A percentile compares a stretch with the other conserved stretches of the same genome.
These are phyloP conservation scores for Sebastes goodei DNA, from an alignment of 2,797 vertebrate species.

Conservation along the genomic window DNA sequence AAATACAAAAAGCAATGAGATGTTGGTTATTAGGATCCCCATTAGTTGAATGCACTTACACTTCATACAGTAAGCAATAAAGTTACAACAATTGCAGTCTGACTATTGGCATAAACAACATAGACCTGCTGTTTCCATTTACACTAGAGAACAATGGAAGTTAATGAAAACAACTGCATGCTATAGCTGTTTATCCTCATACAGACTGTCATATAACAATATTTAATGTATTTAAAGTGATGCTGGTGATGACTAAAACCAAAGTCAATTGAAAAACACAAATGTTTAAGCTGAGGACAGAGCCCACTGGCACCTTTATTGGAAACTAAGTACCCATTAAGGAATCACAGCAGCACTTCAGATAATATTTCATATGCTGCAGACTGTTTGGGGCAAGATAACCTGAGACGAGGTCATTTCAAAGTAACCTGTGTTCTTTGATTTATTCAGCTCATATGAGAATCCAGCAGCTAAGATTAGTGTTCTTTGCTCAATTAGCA, in stretches of 20 bases:
- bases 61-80: neutral
- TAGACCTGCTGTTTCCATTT: neutral
- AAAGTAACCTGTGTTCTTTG: neutral
- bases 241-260: neutral
- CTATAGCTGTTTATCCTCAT: neutral
- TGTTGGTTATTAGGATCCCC: neutral
- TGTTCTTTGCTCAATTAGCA: slow-evolving; percentile 5
- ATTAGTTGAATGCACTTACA: neutral
- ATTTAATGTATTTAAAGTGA: neutral
- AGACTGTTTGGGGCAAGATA: slow-evolving; percentile 10
- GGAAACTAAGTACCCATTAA: neutral
- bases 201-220: neutral
- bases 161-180: neutral
- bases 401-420: slow-evolving; percentile 11
- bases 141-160: neutral
- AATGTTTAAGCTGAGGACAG: neutral
- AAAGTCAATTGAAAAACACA: neutral
- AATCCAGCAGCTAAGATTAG: slow-evolving; percentile 20
- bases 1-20: slow-evolving; percentile 1
- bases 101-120: neutral
- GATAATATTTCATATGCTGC: slow-evolving; percentile 30
- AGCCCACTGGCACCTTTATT: neutral
- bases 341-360: slow-evolving; percentile 18
- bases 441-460: slow-evolving; percentile 29
- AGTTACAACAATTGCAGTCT: neutral